Evolutionary conservation across 2,888 invertebrate species (phyloP).

Genomic region (Rhingia campestris): DNA sequence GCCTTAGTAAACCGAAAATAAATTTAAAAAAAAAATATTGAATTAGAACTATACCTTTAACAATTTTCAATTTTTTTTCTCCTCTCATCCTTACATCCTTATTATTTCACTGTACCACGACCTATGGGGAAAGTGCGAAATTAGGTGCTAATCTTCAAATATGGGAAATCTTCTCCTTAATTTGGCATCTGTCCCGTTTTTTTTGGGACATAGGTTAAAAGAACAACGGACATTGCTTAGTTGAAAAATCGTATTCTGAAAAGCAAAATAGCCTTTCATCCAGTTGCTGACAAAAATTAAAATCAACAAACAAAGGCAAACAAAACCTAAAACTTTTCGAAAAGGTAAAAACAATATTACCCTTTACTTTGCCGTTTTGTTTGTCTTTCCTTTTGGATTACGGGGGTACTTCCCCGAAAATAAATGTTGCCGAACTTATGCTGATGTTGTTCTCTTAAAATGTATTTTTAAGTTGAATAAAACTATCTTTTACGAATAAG

Average conservation of each 20-base stretch:
- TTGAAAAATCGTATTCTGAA: slow-evolving; percentile 15
- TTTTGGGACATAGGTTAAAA: not conserved
- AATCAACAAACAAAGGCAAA: slow-evolving; percentile 54
- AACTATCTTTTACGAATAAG: not conserved
- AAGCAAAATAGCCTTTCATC: slow-evolving; percentile 31
- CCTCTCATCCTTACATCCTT: not conserved
- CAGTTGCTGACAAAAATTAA: slow-evolving; percentile 29
- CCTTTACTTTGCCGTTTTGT: slow-evolving; percentile 52
- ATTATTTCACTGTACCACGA: not conserved
- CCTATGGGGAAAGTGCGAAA: slow-evolving; percentile 32
- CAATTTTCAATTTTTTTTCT: too few relatives aligned
- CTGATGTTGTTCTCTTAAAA: not conserved
- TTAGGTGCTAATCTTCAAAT: slow-evolving; percentile 36
- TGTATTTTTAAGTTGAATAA: not conserved
- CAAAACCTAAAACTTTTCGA: slow-evolving; percentile 51
- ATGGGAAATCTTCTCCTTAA: not conserved
- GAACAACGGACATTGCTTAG: not conserved
- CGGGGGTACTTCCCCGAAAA: slow-evolving; percentile 22
- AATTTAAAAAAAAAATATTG: too few relatives aligned
- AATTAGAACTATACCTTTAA: too few relatives aligned
- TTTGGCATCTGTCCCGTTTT: not conserved
- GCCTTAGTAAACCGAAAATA: too few relatives aligned
- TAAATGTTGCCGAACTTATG: not conserved
- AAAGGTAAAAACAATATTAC: slow-evolving; percentile 62
- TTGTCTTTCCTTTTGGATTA: slow-evolving; percentile 44